phyloP scores from a whole-genome alignment of 2,888 invertebrate genomes.

The Cantharis lateralis region DNA sequence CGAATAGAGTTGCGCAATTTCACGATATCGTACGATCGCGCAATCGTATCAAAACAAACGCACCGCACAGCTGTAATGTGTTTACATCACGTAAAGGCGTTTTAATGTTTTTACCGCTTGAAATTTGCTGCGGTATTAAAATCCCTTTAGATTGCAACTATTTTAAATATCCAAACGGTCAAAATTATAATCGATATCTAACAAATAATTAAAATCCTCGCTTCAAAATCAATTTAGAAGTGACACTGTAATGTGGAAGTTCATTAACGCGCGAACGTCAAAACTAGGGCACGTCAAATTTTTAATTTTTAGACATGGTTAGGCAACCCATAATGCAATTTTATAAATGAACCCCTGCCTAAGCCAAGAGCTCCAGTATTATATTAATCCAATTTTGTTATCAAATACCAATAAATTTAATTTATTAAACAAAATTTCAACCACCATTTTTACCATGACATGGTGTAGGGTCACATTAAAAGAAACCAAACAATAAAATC shows the following conservation, averaged over 20 bases:
- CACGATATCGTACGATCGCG: conserved; percentile 10
- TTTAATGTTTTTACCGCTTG: background rate
- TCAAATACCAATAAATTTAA: too few relatives aligned
- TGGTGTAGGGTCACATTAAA: too few relatives aligned
- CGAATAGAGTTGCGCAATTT: conserved; percentile 4
- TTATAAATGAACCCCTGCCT: too few relatives aligned
- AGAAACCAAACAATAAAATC: background rate
- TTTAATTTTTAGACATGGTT: background rate
- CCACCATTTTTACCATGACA: too few relatives aligned
- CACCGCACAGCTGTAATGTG: conserved; percentile 27
- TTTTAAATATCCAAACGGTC: background rate
- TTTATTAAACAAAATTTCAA: too few relatives aligned
- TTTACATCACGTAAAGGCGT: conserved; percentile 27
- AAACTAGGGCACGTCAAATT: background rate
- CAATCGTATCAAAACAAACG: conserved; percentile 25
- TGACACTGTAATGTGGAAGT: background rate
- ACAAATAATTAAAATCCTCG: background rate
- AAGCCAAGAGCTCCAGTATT: too few relatives aligned
- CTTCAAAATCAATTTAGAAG: background rate
- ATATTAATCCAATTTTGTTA: too few relatives aligned
- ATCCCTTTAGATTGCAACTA: too few relatives aligned
- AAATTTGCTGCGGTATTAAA: background rate
- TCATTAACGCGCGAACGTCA: background rate
- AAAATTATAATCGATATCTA: background rate
- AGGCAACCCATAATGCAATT: background rate